These are phyloP conservation scores for Rhipidura dahli DNA, from an alignment of 2,113 vertebrate species.

Conservation along the genomic window DNA sequence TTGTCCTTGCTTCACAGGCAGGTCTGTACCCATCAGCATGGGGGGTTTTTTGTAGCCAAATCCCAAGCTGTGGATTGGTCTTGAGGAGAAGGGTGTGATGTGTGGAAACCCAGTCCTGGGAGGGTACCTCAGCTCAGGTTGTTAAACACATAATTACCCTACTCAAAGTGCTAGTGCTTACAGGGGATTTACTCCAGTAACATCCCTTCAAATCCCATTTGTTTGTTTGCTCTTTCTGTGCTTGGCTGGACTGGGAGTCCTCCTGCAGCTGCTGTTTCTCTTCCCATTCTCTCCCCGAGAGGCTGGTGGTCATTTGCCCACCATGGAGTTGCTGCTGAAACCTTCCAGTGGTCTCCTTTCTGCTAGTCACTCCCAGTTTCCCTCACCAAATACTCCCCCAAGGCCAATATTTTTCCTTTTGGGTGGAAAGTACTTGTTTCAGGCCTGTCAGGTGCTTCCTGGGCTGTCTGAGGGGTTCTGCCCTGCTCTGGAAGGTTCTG, in stretches of 20 bases:
- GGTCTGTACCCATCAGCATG: too few relatives aligned
- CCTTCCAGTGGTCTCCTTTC: not conserved
- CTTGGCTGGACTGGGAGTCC: not conserved
- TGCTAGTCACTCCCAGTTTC: not conserved
- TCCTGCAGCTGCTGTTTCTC: not conserved
- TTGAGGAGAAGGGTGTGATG: accelerated
- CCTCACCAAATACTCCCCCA: accelerated
- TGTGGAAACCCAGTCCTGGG: not conserved
- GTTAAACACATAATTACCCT: accelerated
- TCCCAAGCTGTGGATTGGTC: accelerated
- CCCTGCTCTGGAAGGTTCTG: not conserved
- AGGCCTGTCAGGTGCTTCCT: accelerated
- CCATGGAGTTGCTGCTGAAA: not conserved
- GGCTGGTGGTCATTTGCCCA: not conserved
- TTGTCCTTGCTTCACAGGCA: not conserved
- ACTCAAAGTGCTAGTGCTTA: not conserved
- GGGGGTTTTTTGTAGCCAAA: not conserved
- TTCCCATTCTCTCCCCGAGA: not conserved
- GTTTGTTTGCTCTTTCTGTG: accelerated
- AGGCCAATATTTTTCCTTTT: not conserved
- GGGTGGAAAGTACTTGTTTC: accelerated
- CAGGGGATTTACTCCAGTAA: not conserved
- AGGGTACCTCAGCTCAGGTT: not conserved
- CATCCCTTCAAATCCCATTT: not conserved
- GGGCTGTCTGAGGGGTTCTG: not conserved